A percentile compares a stretch with the other conserved stretches of the same genome.
Evolutionary conservation across 2,113 vertebrate genomes (phyloP).

Genomic region (Campylomormyrus tamandua): DNA sequence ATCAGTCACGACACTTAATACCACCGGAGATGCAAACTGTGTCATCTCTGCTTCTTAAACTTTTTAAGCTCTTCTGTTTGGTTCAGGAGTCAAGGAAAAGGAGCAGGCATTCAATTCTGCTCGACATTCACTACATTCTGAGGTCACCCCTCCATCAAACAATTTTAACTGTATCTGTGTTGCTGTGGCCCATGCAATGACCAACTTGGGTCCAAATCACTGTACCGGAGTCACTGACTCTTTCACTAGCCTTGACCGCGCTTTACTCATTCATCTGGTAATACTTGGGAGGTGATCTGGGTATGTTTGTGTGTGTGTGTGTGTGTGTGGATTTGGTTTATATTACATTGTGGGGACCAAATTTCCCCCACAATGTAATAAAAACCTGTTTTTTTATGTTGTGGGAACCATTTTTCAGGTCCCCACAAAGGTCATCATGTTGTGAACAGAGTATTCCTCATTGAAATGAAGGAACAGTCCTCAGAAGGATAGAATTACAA

Average conservation of each 20-base stretch:
- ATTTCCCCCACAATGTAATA: too few relatives aligned
- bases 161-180: slow-evolving; percentile 34
- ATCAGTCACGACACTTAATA: slow-evolving; percentile 35
- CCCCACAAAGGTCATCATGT: too few relatives aligned
- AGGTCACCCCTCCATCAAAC: slow-evolving; percentile 42
- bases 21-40: slow-evolving; percentile 59
- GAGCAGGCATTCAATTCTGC: slow-evolving; percentile 46
- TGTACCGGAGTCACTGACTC: slow-evolving; percentile 16
- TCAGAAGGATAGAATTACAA: too few relatives aligned
- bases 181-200: slow-evolving; percentile 31
- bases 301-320: not conserved
- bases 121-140: slow-evolving; percentile 31
- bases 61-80: slow-evolving; percentile 50
- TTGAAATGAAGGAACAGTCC: too few relatives aligned
- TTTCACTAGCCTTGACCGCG: slow-evolving; percentile 3
- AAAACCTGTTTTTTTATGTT: too few relatives aligned
- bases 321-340: too few relatives aligned
- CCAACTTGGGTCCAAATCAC: slow-evolving; percentile 12
- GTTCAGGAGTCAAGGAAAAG: slow-evolving; percentile 26
- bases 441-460: too few relatives aligned
- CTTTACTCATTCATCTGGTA: not conserved
- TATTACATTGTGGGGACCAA: too few relatives aligned
- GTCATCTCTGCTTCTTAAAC: slow-evolving; percentile 54
- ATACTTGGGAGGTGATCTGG: not conserved
- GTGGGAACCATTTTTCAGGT: too few relatives aligned